These are phyloP conservation scores for Saturnia japonica DNA, from an alignment of 2,888 invertebrate genomes.

Conservation along the genomic window DNA sequence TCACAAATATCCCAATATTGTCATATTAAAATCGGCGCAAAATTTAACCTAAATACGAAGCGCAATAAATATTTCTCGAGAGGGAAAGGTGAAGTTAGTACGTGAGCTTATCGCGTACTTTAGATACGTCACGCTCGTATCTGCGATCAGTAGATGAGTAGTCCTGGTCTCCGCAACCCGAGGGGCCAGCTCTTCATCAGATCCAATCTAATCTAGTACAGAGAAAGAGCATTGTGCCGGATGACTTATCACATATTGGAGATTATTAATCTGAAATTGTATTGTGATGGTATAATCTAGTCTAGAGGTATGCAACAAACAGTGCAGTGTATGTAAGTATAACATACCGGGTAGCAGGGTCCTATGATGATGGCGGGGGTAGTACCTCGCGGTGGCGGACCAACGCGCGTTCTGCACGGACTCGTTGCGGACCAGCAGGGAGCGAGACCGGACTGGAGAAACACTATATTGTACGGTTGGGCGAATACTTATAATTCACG, in stretches of 20 bases:
- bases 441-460: constrained; percentile 44
- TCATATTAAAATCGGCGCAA: neutral
- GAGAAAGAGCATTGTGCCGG: neutral
- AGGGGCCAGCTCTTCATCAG: neutral
- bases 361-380: constrained; percentile 37
- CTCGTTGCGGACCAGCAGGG: constrained; percentile 48
- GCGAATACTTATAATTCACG: too few relatives aligned
- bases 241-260: neutral
- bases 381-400: constrained; percentile 44
- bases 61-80: neutral
- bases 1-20: neutral
- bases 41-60: neutral
- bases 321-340: neutral
- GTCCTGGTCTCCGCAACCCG: neutral
- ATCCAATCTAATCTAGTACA: neutral
- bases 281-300: too few relatives aligned
- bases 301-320: neutral
- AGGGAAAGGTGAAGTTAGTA: neutral
- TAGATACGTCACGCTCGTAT: neutral
- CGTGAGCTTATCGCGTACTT: neutral
- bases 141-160: too few relatives aligned
- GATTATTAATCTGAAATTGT: neutral
- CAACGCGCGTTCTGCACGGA: constrained; percentile 47
- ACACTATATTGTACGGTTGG: neutral
- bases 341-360: constrained; percentile 32